phyloP scores from a whole-genome alignment of 2,888 invertebrate species.

The Pterobdella sp. region DNA sequence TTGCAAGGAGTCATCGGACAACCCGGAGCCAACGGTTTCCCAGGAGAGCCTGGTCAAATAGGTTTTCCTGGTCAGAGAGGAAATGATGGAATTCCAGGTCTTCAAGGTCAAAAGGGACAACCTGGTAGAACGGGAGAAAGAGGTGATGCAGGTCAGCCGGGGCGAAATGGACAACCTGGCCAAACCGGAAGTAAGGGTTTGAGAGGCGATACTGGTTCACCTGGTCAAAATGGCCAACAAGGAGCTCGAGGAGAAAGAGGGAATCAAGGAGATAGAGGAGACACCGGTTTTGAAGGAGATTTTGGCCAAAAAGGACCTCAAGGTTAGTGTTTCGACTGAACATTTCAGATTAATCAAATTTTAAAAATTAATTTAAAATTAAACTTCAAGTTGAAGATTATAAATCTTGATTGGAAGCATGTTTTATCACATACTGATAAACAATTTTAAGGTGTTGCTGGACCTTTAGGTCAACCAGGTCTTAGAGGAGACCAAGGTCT shows the following conservation, averaged over 20 bases:
- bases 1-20: conserved; percentile 16
- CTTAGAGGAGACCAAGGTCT: conserved; percentile 11
- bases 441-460: neutral
- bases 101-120: conserved; percentile 30
- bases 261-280: conserved; percentile 25
- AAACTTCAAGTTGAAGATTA: neutral
- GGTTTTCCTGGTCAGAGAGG: conserved; percentile 31
- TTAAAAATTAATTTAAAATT: too few species aligned
- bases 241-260: conserved; percentile 20
- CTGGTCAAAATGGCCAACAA: conserved; percentile 28
- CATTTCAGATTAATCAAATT: too few species aligned
- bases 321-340: too few species aligned
- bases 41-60: conserved; percentile 24
- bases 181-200: conserved; percentile 28
- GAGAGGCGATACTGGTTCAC: conserved; percentile 26
- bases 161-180: conserved; percentile 32
- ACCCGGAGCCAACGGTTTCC: conserved; percentile 21
- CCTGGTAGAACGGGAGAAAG: conserved; percentile 30
- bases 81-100: conserved; percentile 32
- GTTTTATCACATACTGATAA: neutral
- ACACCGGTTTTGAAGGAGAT: conserved; percentile 11
- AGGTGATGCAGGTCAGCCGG: conserved; percentile 33
- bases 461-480: neutral
- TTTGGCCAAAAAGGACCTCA: neutral
- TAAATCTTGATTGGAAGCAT: neutral